A percentile compares a stretch with the other conserved stretches of the same genome.
Evolutionary conservation across 2,113 vertebrate genomes (phyloP).

Genomic region (Cynocephalus volans): DNA sequence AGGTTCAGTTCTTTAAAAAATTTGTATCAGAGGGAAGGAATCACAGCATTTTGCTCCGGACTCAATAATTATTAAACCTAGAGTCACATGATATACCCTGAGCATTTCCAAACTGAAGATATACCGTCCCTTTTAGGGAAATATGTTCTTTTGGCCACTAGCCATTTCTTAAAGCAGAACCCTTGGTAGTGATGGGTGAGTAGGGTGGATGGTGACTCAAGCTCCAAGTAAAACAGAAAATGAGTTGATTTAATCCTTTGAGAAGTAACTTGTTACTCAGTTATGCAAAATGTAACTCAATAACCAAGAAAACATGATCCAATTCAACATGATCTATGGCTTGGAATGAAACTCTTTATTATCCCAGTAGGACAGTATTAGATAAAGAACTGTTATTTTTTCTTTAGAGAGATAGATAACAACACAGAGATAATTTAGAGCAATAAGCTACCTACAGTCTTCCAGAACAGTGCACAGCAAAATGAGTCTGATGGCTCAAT

Average conservation of each 20-base stretch:
- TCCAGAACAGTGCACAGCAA: neutral
- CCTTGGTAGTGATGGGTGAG: neutral
- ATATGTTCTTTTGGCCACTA: neutral
- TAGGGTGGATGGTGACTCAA: conserved; percentile 18
- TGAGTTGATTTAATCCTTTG: conserved; percentile 42
- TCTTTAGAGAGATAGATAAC: conserved; percentile 19
- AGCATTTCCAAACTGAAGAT: conserved; percentile 1
- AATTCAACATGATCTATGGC: neutral
- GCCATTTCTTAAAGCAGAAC: conserved; percentile 54
- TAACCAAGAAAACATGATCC: conserved; percentile 46
- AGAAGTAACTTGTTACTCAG: conserved; percentile 56
- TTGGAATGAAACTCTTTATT: conserved; percentile 12
- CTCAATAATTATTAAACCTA: neutral
- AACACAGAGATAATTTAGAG: neutral
- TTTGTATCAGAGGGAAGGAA: neutral
- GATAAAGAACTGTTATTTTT: neutral
- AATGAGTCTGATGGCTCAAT: neutral
- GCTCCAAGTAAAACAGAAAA: conserved; percentile 35
- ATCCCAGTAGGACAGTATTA: neutral
- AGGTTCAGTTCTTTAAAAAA: neutral
- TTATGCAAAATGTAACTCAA: conserved; percentile 65
- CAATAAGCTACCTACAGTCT: neutral
- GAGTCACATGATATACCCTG: neutral
- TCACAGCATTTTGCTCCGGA: neutral
- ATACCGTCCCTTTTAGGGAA: conserved; percentile 34